Conservation (phyloP, 2,797 vertebrate species). For the Rhinatrema bivittatum region DNA sequence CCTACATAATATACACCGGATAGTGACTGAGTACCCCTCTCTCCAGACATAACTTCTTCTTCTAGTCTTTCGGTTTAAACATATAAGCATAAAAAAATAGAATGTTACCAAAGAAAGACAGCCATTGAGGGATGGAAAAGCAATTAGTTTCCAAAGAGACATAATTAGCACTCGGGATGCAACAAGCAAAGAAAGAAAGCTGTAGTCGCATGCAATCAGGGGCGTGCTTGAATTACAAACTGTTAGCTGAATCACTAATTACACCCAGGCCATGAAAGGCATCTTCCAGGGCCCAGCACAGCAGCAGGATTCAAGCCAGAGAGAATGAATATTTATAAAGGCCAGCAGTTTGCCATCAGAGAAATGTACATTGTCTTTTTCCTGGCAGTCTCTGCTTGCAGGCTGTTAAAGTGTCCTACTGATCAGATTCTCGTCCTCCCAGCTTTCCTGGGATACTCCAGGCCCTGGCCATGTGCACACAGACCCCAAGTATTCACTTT, state of each 20-base stretch:
- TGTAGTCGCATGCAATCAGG: slow-evolving; percentile 38
- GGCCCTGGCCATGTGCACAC: too few species aligned
- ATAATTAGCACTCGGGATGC: slow-evolving; percentile 47
- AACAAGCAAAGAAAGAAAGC: slow-evolving; percentile 29
- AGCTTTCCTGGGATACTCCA: too few species aligned
- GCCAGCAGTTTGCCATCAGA: background rate
- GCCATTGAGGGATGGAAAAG: slow-evolving; percentile 36
- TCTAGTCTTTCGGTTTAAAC: slow-evolving; percentile 29
- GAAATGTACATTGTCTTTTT: background rate
- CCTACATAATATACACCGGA: too few species aligned
- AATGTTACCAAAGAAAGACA: slow-evolving; percentile 26
- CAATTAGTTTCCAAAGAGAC: slow-evolving; percentile 46
- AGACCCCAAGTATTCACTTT: too few species aligned
- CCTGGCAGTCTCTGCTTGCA: too few species aligned
- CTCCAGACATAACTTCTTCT: too few species aligned
- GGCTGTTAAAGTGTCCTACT: too few species aligned
- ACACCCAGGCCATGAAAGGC: slow-evolving; percentile 27
- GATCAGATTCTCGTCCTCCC: too few species aligned
- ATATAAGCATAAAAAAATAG: slow-evolving; percentile 34
- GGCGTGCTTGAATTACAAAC: slow-evolving; percentile 41
- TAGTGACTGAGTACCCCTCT: too few species aligned
- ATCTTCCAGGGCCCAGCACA: background rate
- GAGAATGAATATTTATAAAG: background rate
- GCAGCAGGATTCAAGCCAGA: background rate
- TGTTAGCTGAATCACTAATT: slow-evolving; percentile 36